Conservation (phyloP, 2,113 vertebrate species). For the Craseonycteris thonglongyai region DNA sequence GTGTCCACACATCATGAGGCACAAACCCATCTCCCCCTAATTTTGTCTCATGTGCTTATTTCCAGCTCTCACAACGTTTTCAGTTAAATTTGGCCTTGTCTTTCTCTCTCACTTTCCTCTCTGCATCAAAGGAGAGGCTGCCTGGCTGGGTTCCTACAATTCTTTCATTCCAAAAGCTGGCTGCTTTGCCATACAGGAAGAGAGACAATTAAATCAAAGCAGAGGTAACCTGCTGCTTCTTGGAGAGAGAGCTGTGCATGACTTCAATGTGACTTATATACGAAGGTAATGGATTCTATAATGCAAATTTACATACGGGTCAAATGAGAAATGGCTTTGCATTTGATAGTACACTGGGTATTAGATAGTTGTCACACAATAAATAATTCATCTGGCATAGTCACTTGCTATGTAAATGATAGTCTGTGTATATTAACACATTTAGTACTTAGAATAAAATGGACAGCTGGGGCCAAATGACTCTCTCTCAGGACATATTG, state of each 20-base stretch:
- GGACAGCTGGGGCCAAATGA: constrained; percentile 82
- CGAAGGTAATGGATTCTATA: constrained; percentile 80
- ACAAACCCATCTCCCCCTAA: constrained; percentile 54
- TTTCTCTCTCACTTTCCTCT: constrained; percentile 64
- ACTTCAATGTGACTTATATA: constrained; percentile 80
- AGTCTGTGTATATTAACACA: constrained; percentile 82
- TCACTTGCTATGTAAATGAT: constrained; percentile 85
- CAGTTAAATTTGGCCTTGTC: constrained; percentile 69
- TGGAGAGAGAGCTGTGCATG: constrained; percentile 58
- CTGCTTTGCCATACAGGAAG: constrained; percentile 38
- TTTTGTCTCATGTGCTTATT: constrained; percentile 53
- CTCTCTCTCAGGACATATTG: constrained; percentile 79
- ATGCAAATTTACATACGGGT: constrained; percentile 80
- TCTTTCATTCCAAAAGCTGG: constrained; percentile 36
- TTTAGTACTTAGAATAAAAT: constrained; percentile 83
- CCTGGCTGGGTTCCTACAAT: constrained; percentile 32
- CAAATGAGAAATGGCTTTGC: constrained; percentile 79
- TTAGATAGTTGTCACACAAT: constrained; percentile 81
- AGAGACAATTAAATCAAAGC: constrained; percentile 72
- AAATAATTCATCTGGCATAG: constrained; percentile 82
- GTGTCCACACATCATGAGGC: constrained; percentile 40
- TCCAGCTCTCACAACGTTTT: constrained; percentile 71
- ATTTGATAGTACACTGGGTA: constrained; percentile 76
- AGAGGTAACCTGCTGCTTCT: constrained; percentile 59
- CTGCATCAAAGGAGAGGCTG: constrained; percentile 41